Evolutionary conservation across 92 coral and sea anemone species (phyloP), one percentile per base, ranked within the genome.

Genomic region (Muricea muricata): DNA sequence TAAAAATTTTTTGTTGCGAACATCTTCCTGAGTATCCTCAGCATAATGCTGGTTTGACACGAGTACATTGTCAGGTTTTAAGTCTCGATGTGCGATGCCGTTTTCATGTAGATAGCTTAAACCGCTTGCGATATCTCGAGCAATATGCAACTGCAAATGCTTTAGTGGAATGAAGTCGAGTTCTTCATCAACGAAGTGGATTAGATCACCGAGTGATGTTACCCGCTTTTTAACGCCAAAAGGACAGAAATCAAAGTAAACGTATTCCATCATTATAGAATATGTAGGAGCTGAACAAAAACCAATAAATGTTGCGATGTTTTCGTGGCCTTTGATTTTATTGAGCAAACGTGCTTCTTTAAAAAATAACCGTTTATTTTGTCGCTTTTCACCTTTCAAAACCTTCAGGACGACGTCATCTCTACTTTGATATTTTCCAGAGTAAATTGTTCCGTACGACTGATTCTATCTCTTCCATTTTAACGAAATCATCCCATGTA

Each of bases 301-400:
- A 15, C 34, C 75, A 12, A 68, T 6, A 6, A 68, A 68, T 10
- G 17, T 20, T 26, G 75, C 34, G 40, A 68, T 68, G 45, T 26
- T 32, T 35, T 31, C 8, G 35, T 68, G 75, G 20, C 56, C 56
- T 18, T 35, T 68, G 28, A 68, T 17, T 12, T 68, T 31, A 30
- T 68, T 7, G 50, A 68, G 34, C 48, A 68, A 12, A 45, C 35
- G 34, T 13, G 75, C 75, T 68, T 68, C 75, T 68, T 68, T 68
- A 10, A 68, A 8, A 68, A 68, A 68, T 12, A 25, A 48, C 14
- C 47, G 75, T n/a, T 68, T 68, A 8, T 1, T 7, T 48, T 48
- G 17, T 48, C 56, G 56, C n/a, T n/a, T n/a, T n/a, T n/a, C n/a
- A n/a, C n/a, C n/a, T n/a, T n/a, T n/a, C n/a, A n/a, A n/a, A n/a